Evolutionary conservation across 2,797 vertebrate species (phyloP), one percentile per base, ranked within the genome.

Genomic region (Poeciliopsis presidionis): DNA sequence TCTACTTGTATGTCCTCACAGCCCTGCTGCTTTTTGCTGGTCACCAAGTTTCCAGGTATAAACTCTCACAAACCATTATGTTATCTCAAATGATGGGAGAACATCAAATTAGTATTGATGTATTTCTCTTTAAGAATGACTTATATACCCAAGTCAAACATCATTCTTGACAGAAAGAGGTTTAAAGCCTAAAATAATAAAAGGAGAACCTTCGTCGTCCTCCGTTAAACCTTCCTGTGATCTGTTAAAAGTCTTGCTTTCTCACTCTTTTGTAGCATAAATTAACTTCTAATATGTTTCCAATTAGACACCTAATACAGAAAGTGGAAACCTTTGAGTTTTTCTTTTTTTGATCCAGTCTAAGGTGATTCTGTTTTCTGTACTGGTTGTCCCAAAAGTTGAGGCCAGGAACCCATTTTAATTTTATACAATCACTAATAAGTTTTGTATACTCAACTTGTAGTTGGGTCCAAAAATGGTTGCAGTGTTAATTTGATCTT

Each of bases 31-130:
- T 99, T 80, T 99, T 97, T 87, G 97, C 98, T 87, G 98, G 98
- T 86, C 98, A 99, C 93, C 98, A 99, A 93, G 97, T 99, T 83
- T 99, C 98, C 89, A 98, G 98, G 98, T 99, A 87, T 7, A 39
- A 39, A 73, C 22, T 46, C 39, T 78, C 14, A 78, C 45, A 76
- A 36, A 67, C 8, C 43, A 13, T 72, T 41, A 1, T 39, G 36
- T 47, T 76, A 61, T 63, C 28, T 69, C 49, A 53, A 61, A 30
- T 12, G 22, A 25, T n/a, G 33, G 33, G 5, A 61, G 65, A 14
- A 22, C 20, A 51, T 36, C 33, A 22, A 0, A 25, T 70, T 36
- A 6, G 53, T 73, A 13, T 49, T 18, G 43, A 45, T 61, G 13
- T 3, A 28, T 43, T n/a, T 43, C 9, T 1, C 22, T 69, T 25